phyloP scores from a whole-genome alignment of 2,113 vertebrate species.

The Tinamus guttatus region DNA sequence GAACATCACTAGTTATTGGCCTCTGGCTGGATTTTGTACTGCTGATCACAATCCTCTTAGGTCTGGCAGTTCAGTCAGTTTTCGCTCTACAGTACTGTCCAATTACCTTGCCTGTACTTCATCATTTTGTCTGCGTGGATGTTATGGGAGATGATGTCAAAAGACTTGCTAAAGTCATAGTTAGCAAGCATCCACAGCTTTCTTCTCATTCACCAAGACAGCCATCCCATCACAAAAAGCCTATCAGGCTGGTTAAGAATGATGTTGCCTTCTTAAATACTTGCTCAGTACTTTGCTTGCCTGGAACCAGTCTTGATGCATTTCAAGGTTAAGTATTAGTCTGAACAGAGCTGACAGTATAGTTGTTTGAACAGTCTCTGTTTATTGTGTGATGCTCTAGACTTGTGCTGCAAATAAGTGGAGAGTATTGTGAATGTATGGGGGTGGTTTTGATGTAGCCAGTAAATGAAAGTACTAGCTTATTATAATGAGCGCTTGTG shows the following conservation, averaged over 20 bases:
- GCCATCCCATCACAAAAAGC: background rate
- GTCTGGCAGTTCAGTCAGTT: background rate
- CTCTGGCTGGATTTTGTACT: background rate
- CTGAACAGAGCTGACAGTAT: background rate
- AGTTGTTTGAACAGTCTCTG: background rate
- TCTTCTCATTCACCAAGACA: background rate
- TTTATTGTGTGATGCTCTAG: background rate
- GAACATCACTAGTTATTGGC: background rate
- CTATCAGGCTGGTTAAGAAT: background rate
- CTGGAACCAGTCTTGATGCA: background rate
- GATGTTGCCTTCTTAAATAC: background rate
- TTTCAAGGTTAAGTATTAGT: background rate
- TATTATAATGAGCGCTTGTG: background rate
- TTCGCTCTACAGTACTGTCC: background rate
- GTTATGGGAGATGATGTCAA: background rate
- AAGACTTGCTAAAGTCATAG: background rate
- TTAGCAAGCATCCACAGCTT: background rate
- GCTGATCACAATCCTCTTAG: background rate
- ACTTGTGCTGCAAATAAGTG: background rate
- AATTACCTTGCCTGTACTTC: background rate
- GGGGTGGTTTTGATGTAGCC: background rate
- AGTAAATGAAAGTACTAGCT: background rate
- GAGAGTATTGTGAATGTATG: background rate
- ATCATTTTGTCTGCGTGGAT: background rate
- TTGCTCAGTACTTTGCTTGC: background rate